Evolutionary conservation across 2,888 invertebrate genomes (phyloP).

Genomic region (Amblyjoppa fuscipennis): DNA sequence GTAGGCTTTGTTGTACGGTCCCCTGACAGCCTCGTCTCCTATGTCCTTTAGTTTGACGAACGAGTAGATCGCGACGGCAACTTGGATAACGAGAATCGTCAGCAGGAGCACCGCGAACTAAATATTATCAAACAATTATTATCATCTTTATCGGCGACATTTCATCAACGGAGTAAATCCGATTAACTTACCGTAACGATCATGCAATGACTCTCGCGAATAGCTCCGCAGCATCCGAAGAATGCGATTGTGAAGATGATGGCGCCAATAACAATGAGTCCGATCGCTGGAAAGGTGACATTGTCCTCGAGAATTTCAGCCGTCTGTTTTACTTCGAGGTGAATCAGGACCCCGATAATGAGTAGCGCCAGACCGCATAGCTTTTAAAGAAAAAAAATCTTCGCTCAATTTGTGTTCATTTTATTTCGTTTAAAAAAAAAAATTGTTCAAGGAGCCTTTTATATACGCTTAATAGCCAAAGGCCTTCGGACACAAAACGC

Average conservation of each 20-base stretch:
- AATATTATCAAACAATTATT: constrained; percentile 75
- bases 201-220: constrained; percentile 83
- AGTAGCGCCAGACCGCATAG: constrained; percentile 90
- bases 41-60: constrained; percentile 88
- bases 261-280: constrained; percentile 89
- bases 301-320: constrained; percentile 84
- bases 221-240: constrained; percentile 84
- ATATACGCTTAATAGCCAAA: neutral
- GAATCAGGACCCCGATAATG: constrained; percentile 89
- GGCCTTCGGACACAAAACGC: neutral
- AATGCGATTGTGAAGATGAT: constrained; percentile 86
- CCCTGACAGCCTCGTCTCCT: constrained; percentile 85
- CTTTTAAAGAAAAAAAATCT: constrained; percentile 85
- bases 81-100: constrained; percentile 90
- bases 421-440: neutral
- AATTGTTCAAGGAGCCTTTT: neutral
- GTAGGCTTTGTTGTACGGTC: constrained; percentile 82
- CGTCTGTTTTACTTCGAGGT: constrained; percentile 85
- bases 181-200: constrained; percentile 79
- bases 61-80: constrained; percentile 89
- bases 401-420: neutral
- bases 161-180: no score
- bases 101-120: constrained; percentile 92
- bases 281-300: constrained; percentile 87
- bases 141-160: neutral